Conservation (phyloP, 2,113 vertebrate genomes). For the Oreotrochilus melanogaster region DNA sequence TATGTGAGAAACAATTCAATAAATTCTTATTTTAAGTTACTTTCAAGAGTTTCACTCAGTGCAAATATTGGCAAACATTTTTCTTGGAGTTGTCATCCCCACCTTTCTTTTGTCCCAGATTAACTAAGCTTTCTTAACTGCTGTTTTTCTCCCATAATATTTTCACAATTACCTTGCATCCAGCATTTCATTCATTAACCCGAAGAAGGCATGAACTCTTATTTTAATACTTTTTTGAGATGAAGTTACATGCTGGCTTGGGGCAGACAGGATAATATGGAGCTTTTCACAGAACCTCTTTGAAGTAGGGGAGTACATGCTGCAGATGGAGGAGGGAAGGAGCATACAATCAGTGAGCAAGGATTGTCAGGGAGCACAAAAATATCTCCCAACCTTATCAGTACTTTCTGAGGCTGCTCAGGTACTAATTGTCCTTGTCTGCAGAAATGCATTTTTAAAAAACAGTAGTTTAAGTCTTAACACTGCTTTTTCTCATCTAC, state of each 20-base stretch:
- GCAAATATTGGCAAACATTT: not conserved
- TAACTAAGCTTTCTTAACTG: not conserved
- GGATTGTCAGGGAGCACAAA: not conserved
- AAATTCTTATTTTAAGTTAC: not conserved
- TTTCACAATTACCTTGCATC: not conserved
- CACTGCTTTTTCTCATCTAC: not conserved
- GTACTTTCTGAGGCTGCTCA: not conserved
- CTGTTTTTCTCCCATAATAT: not conserved
- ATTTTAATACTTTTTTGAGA: not conserved
- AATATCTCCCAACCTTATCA: not conserved
- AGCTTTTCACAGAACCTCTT: not conserved
- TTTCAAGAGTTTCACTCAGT: not conserved
- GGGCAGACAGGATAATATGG: not conserved
- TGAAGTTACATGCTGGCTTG: not conserved
- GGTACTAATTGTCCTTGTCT: not conserved
- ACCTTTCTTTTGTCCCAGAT: not conserved
- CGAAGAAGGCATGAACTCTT: not conserved
- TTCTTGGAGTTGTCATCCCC: not conserved
- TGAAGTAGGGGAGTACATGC: not conserved
- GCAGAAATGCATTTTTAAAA: not conserved
- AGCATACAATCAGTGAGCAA: not conserved
- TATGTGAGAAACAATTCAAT: too few species aligned
- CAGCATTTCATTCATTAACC: not conserved
- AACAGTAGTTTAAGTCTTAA: not conserved
- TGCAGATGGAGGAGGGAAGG: not conserved